Base-by-base conservation (phyloP, 1,140 invertebrate genomes). In the Psilanteris sp. region DNA sequence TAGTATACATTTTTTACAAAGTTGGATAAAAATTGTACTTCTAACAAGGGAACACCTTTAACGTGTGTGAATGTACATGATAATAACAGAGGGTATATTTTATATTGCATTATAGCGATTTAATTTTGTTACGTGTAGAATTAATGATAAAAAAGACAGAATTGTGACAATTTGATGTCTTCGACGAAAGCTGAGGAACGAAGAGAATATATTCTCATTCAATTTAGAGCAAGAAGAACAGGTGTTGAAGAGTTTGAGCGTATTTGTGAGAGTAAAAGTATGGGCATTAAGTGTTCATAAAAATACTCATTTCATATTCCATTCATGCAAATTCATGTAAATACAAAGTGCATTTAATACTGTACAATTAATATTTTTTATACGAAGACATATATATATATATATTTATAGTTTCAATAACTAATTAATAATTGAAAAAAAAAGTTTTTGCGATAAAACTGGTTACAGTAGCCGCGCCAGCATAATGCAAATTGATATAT, bases 171-270 rank as follows among this genome's bases (percentile, higher is more conserved):
- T 78, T 73, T 77, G 72, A 83, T 84, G 81, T 78, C 81, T 85
- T 86, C 83, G 85, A 84, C 85, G 84, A 81, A 83, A 81, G 80
- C 85, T 78, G 66, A 74, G 77, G 71, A 83, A 78, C 75, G 57
- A 83, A 83, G 67, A 77, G 72, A 79, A 78, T 79, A 75, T 66
- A 81, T 79, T 77, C 71, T 81, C 66, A 77, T 81, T 81, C 67
- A 77, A 61, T 81, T 80, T 67, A 77, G 75, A 77, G 79, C 79
- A 86, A 83, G 79, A 83, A 79, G 77, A 80, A 85, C 76, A 82
- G 80, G 83, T 81, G 77, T 80, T 78, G 72, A 78, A 79, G 50
- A 83, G 82, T 83, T 74, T 83, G 70, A 77, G 66, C 83, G 81
- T 84, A 54, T 77, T 57, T 79, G 78, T 83, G 73, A 77, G 77